Evolutionary conservation across 2,888 invertebrate species (phyloP).

Genomic region (Venustoraphidia nigricollis): DNA sequence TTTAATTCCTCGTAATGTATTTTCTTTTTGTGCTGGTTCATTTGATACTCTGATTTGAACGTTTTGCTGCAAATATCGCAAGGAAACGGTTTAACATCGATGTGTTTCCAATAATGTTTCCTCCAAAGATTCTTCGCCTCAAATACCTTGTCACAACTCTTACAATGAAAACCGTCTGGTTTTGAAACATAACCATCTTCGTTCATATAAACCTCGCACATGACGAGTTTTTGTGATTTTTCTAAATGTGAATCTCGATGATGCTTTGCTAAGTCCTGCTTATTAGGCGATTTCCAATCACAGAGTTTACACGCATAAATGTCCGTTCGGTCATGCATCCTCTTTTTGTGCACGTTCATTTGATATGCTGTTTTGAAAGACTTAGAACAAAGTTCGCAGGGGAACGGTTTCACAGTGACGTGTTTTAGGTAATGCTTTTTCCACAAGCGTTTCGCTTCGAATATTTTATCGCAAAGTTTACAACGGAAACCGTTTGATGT

Average conservation of each 20-base stretch:
- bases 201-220: too few relatives aligned
- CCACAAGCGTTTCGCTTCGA: constrained; percentile 12
- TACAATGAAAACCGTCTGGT: constrained; percentile 17
- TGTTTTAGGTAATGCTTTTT: constrained; percentile 15
- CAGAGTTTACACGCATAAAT: too few relatives aligned
- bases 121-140: constrained; percentile 12
- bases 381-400: not conserved
- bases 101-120: not conserved
- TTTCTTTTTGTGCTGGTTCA: constrained; percentile 17
- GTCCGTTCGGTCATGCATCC: too few relatives aligned
- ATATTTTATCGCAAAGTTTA: constrained; percentile 17
- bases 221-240: too few relatives aligned
- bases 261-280: too few relatives aligned
- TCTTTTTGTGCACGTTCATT: too few relatives aligned
- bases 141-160: constrained; percentile 23
- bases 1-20: constrained; percentile 24
- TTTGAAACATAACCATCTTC: too few relatives aligned
- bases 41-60: not conserved
- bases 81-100: not conserved
- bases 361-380: too few relatives aligned
- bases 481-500: too few relatives aligned
- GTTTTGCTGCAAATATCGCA: constrained; percentile 10
- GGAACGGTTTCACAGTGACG: constrained; percentile 8
- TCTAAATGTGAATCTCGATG: too few relatives aligned
- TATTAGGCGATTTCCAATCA: too few relatives aligned